These are phyloP conservation scores for Hycleus cichorii DNA, from an alignment of 1,140 invertebrate species.

Conservation along the genomic window DNA sequence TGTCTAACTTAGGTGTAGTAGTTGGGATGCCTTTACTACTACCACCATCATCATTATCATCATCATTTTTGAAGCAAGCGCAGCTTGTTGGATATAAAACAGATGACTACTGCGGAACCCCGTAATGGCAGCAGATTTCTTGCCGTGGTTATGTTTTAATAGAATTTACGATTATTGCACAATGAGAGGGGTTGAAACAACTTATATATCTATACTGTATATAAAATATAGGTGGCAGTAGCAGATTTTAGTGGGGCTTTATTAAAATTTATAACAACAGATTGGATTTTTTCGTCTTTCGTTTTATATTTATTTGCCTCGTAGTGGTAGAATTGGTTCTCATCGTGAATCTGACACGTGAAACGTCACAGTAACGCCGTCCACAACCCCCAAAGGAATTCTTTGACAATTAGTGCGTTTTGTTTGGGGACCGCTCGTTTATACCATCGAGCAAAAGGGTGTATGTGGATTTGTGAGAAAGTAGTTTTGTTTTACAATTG, in stretches of 20 bases:
- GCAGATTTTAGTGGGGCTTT: too few species aligned
- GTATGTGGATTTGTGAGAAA: slow-evolving; percentile 2
- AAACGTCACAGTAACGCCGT: slow-evolving; percentile 7
- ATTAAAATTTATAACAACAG: too few species aligned
- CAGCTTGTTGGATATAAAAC: slow-evolving; percentile 35
- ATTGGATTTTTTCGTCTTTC: too few species aligned
- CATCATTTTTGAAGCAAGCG: slow-evolving; percentile 3
- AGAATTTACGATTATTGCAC: slow-evolving; percentile 45
- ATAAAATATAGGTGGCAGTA: too few species aligned
- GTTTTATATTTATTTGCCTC: too few species aligned
- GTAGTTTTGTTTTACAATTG: slow-evolving; percentile 1
- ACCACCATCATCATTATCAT: not conserved
- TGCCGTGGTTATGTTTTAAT: slow-evolving; percentile 45
- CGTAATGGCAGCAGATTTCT: slow-evolving; percentile 44
- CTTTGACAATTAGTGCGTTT: slow-evolving; percentile 10
- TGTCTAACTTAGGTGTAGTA: too few species aligned
- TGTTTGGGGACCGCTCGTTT: slow-evolving; percentile 11
- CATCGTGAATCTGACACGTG: slow-evolving; percentile 7
- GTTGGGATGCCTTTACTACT: not conserved
- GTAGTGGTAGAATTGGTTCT: not conserved
- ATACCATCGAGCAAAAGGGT: slow-evolving; percentile 1
- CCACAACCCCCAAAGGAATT: slow-evolving; percentile 6
- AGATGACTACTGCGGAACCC: slow-evolving; percentile 38
- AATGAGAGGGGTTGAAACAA: not conserved
- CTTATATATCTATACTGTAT: not conserved